Base-by-base conservation (phyloP, 2,113 vertebrate genomes). In the Melanerpes aurifrons region DNA sequence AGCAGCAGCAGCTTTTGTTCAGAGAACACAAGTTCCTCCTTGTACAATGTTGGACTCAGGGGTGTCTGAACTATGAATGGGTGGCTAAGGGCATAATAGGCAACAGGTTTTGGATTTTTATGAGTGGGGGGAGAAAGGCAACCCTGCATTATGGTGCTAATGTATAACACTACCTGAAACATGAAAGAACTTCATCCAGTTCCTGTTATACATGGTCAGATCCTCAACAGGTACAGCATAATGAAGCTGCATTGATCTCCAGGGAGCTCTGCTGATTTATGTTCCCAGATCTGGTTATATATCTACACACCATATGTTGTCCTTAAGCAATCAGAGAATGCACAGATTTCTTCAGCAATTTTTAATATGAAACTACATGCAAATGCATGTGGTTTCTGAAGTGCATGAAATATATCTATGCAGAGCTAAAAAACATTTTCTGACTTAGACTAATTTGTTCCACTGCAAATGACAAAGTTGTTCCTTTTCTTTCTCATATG, bases 1-100 rank as follows among this genome's bases (percentile, higher is more conserved):
- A 96, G 96, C 93, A 96, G 91, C 75, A 95, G 93, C 82, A 95
- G 87, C 53, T 96, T 96, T 97, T 97, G 94, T 96, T 96, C 94
- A 96, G 95, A 79, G 77, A 95, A 93, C 85, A 90, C 96, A 95
- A 93, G 94, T 96, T 97, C 90, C 93, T 97, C 96, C 97, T 97
- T 96, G 87, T 69, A 45, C 69, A 28, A 8, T 74, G 94, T 90
- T 93, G 97, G 90, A 92, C 96, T 96, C 32, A 3, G 35, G 94
- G 95, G 83, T 94, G 87, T 95, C 96, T 96, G 96, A 97, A 93
- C 89, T 80, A 53, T 70, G 80, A 95, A 90, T 43, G 89, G 82
- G 75, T 92, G 92, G 90, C 78, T 62, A 32, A 86, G 89, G 85
- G 89, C 4, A 5, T 92, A 97, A 97, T 12, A 93, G 85, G 96